phyloP scores from a whole-genome alignment of 2,888 invertebrate genomes.

The Apocheima hispidaria region DNA sequence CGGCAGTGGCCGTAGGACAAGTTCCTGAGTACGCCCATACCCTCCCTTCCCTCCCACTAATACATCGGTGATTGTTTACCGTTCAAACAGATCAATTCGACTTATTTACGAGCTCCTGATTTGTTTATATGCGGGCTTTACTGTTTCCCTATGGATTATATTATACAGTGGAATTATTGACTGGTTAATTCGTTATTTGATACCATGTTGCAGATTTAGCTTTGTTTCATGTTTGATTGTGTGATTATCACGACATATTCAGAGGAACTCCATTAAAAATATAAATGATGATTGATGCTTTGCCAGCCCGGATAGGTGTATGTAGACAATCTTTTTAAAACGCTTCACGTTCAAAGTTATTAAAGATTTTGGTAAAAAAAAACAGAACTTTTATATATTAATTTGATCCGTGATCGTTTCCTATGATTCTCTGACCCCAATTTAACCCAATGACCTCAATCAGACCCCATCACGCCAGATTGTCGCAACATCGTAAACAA shows the following conservation, averaged over 20 bases:
- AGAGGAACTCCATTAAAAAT: too few relatives aligned
- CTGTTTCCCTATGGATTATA: constrained; percentile 31
- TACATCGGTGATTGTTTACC: constrained; percentile 30
- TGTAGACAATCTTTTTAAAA: too few relatives aligned
- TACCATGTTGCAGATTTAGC: not conserved
- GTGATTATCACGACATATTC: too few relatives aligned
- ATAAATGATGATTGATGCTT: too few relatives aligned
- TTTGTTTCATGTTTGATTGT: too few relatives aligned
- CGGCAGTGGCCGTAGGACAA: too few relatives aligned
- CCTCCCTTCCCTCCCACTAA: constrained; percentile 7
- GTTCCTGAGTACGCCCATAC: not conserved
- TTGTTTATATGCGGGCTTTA: constrained; percentile 40
- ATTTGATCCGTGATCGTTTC: not conserved
- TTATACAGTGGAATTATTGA: constrained; percentile 22
- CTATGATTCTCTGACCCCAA: not conserved
- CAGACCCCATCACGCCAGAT: constrained; percentile 23
- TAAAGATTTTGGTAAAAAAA: not conserved
- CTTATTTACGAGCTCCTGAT: constrained; percentile 35
- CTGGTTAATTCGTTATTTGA: constrained; percentile 9
- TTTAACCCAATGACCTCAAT: constrained; percentile 20
- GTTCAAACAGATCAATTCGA: constrained; percentile 28
- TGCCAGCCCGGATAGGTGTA: too few relatives aligned
- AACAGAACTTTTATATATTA: not conserved
- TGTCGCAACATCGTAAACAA: constrained; percentile 31
- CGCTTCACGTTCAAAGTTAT: too few relatives aligned